Conservation (phyloP, 2,888 invertebrate genomes). For the Lydus trimaculatus region DNA sequence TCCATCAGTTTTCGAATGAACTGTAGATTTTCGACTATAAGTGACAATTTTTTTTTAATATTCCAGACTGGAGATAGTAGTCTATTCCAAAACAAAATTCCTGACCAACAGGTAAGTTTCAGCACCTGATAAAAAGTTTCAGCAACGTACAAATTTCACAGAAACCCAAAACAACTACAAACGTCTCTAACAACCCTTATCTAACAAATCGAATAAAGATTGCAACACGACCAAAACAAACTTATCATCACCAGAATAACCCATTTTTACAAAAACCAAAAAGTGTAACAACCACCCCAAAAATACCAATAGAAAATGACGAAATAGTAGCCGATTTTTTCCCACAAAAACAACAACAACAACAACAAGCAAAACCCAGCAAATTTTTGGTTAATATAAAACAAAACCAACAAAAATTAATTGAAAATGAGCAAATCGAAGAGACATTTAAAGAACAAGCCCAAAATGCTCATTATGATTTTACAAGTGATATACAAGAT, state of each 20-base stretch:
- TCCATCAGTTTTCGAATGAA: too few species aligned
- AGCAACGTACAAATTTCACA: not conserved
- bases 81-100: not conserved
- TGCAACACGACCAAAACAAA: not conserved
- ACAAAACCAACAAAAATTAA: not conserved
- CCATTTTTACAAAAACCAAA: not conserved
- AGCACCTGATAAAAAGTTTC: not conserved
- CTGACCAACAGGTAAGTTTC: not conserved
- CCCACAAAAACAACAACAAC: not conserved
- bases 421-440: constrained; percentile 16
- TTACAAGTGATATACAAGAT: constrained; percentile 58
- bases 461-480: constrained; percentile 57
- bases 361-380: not conserved
- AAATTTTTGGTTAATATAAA: not conserved
- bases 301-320: not conserved
- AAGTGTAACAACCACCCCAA: not conserved
- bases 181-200: not conserved
- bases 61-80: too few species aligned
- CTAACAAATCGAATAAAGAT: not conserved
- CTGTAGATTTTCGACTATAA: too few species aligned
- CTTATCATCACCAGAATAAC: not conserved
- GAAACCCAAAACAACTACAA: not conserved
- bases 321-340: not conserved
- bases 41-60: too few species aligned
- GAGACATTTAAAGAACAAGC: constrained; percentile 34